A percentile compares a stretch with the other conserved stretches of the same genome.
phyloP scores from a whole-genome alignment of 2,888 invertebrate species.

The Neoaliturus tenellus region DNA sequence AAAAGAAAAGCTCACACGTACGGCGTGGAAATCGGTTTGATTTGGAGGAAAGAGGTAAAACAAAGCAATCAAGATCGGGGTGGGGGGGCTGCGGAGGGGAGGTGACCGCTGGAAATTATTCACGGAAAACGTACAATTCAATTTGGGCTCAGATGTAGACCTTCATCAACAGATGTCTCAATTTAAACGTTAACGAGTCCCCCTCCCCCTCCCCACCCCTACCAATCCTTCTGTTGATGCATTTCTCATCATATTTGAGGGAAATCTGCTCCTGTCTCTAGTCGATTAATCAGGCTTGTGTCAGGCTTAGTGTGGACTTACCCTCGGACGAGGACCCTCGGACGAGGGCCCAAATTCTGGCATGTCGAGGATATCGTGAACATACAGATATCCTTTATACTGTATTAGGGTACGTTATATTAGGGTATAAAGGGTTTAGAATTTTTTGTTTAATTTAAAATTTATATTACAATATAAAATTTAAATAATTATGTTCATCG shows the following conservation, averaged over 20 bases:
- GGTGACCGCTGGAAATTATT: conserved; percentile 45
- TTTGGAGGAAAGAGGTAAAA: conserved; percentile 61
- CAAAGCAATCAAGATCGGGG: conserved; percentile 59
- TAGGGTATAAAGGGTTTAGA: too few relatives aligned
- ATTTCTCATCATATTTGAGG: conserved; percentile 6
- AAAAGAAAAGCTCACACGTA: conserved; percentile 13
- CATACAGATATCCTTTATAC: too few relatives aligned
- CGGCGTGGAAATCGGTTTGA: conserved; percentile 4
- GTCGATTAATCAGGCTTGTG: background rate
- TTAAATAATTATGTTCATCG: too few relatives aligned
- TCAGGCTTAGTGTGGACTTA: background rate
- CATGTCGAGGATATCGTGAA: too few relatives aligned
- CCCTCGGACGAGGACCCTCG: too few relatives aligned
- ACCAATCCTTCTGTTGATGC: background rate
- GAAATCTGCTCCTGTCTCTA: conserved; percentile 3
- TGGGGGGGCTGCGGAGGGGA: conserved; percentile 15
- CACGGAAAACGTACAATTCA: conserved; percentile 42
- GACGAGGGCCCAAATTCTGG: too few relatives aligned
- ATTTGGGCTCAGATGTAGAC: conserved; percentile 49
- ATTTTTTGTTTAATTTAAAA: too few relatives aligned
- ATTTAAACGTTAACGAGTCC: conserved; percentile 41
- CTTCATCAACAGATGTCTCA: conserved; percentile 47
- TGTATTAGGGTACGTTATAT: too few relatives aligned
- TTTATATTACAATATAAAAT: too few relatives aligned
- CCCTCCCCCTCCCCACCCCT: background rate